Percentiles rank a stretch among this genome's conserved stretches.
These are phyloP conservation scores for Spialia ferax DNA, from an alignment of 2,888 invertebrate genomes.

Conservation along the genomic window DNA sequence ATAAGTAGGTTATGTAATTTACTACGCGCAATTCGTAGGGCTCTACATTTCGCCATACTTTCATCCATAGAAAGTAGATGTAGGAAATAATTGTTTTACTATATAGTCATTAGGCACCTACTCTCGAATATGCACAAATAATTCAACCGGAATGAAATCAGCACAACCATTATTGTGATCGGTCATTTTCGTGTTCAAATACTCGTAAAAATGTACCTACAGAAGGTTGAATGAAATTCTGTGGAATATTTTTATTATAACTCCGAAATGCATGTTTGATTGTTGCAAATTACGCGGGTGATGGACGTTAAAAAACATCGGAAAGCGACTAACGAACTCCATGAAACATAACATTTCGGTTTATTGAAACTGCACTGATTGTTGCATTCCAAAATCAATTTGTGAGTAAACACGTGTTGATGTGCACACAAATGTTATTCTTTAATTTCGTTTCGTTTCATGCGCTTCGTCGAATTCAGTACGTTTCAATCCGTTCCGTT, in stretches of 20 bases:
- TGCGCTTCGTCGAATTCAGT: neutral
- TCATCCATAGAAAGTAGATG: too few species aligned
- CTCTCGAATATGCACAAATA: slow-evolving; percentile 10
- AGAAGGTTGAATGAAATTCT: slow-evolving; percentile 19
- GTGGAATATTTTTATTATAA: slow-evolving; percentile 33
- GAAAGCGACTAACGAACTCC: slow-evolving; percentile 36
- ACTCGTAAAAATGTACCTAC: slow-evolving; percentile 10
- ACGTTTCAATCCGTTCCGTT: neutral
- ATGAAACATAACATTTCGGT: slow-evolving; percentile 36
- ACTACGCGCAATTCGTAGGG: too few species aligned
- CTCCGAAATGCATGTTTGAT: slow-evolving; percentile 34
- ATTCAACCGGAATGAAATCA: slow-evolving; percentile 18
- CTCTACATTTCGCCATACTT: too few species aligned
- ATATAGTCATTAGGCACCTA: too few species aligned
- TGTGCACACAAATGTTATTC: slow-evolving; percentile 37
- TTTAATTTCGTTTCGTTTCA: slow-evolving; percentile 35
- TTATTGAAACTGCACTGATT: slow-evolving; percentile 38
- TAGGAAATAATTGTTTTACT: too few species aligned
- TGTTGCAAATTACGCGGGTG: slow-evolving; percentile 34
- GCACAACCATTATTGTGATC: slow-evolving; percentile 13
- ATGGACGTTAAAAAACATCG: slow-evolving; percentile 36
- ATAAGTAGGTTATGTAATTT: too few species aligned
- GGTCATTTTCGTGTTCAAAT: slow-evolving; percentile 16
- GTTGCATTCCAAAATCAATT: slow-evolving; percentile 39
- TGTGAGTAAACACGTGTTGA: slow-evolving; percentile 34